Evolutionary conservation across 2,113 vertebrate genomes (phyloP).

Genomic region (Megaceryle maxima): DNA sequence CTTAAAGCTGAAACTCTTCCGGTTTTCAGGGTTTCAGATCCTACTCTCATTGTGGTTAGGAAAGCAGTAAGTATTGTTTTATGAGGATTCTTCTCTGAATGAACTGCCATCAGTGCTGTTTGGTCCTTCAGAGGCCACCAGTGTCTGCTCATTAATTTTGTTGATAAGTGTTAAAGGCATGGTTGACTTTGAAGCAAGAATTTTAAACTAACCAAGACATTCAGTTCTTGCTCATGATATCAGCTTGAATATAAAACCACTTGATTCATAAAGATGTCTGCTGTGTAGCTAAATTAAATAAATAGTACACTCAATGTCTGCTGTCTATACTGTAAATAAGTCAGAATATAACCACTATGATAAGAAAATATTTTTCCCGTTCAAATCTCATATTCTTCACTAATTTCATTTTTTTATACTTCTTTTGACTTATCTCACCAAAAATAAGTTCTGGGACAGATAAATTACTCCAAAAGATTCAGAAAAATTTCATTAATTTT

Average conservation of each 20-base stretch:
- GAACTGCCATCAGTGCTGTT: not conserved
- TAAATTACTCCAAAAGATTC: not conserved
- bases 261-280: slow-evolving; percentile 40
- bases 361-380: not conserved
- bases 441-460: not conserved
- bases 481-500: not conserved
- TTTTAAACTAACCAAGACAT: slow-evolving; percentile 7
- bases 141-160: slow-evolving; percentile 40
- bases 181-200: slow-evolving; percentile 14
- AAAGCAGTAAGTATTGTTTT: not conserved
- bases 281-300: not conserved
- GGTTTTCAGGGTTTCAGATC: not conserved
- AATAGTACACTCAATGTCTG: not conserved
- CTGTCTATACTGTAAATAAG: slow-evolving; percentile 9
- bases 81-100: not conserved
- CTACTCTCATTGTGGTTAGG: not conserved
- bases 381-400: not conserved
- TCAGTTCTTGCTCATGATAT: slow-evolving; percentile 5
- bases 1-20: not conserved
- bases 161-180: slow-evolving; percentile 41
- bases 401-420: not conserved
- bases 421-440: not conserved
- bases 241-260: slow-evolving; percentile 11
- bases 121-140: not conserved
- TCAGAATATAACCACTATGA: not conserved